These are phyloP conservation scores for Vanessa atalanta DNA, from an alignment of 1,140 invertebrate genomes.

Conservation along the genomic window DNA sequence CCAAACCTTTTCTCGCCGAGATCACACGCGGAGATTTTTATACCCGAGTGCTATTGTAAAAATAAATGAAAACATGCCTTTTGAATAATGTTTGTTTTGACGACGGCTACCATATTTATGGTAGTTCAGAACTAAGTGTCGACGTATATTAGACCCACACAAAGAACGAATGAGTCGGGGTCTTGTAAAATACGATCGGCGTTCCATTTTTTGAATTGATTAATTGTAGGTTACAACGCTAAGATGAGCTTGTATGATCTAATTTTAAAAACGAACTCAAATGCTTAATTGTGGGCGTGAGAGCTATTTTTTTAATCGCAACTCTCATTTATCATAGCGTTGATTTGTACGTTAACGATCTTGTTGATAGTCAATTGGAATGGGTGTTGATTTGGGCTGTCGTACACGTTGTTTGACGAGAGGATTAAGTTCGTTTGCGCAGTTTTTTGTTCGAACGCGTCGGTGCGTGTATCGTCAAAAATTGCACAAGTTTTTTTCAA, in stretches of 20 bases:
- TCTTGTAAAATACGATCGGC: constrained; percentile 69
- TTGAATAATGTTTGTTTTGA: constrained; percentile 77
- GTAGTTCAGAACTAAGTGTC: constrained; percentile 50
- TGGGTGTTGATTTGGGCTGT: constrained; percentile 29
- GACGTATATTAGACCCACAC: constrained; percentile 75
- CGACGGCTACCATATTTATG: constrained; percentile 64
- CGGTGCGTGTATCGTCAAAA: constrained; percentile 65
- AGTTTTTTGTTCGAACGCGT: constrained; percentile 47
- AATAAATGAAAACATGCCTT: constrained; percentile 73
- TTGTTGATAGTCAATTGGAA: constrained; percentile 32
- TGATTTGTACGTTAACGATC: constrained; percentile 36
- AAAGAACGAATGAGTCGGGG: constrained; percentile 70
- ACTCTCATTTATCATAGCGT: constrained; percentile 52
- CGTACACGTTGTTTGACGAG: constrained; percentile 11
- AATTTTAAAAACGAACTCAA: constrained; percentile 58
- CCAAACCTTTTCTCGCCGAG: constrained; percentile 47
- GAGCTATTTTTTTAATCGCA: constrained; percentile 58
- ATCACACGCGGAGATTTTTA: constrained; percentile 61
- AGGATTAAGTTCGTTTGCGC: constrained; percentile 48
- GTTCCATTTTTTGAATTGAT: constrained; percentile 73
- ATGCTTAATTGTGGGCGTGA: constrained; percentile 57
- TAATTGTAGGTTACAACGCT: constrained; percentile 66
- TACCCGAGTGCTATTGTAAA: constrained; percentile 67
- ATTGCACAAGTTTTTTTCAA: constrained; percentile 77
- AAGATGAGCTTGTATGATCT: constrained; percentile 51